Evolutionary conservation across 1,140 invertebrate genomes (phyloP).

Genomic region (Ephestia elutella): DNA sequence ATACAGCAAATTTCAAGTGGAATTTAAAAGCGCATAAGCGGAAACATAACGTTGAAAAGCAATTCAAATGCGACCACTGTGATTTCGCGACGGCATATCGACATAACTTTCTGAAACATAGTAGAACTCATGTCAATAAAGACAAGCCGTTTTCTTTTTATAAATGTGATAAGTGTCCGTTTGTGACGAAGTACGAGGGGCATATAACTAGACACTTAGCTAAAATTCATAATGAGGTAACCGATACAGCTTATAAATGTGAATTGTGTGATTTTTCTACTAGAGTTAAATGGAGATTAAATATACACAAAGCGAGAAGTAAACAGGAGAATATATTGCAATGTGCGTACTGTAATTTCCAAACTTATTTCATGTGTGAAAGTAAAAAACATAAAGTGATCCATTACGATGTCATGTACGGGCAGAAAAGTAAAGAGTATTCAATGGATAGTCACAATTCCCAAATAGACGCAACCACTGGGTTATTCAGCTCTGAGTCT

Average conservation of each 20-base stretch:
- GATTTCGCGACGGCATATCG: constrained; percentile 38
- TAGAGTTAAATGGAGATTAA: constrained; percentile 41
- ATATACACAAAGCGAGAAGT: constrained; percentile 39
- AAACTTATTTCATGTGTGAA: constrained; percentile 39
- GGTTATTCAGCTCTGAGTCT: not conserved
- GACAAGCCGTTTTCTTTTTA: constrained; percentile 25
- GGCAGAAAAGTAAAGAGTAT: constrained; percentile 6
- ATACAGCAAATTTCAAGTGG: constrained; percentile 38
- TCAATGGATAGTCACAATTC: not conserved
- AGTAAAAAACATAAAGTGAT: constrained; percentile 38
- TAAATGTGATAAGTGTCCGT: constrained; percentile 52
- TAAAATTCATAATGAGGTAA: constrained; percentile 45
- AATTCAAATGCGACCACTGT: constrained; percentile 42
- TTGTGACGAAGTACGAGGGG: constrained; percentile 43
- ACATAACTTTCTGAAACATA: constrained; percentile 44
- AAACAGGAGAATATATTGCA: constrained; percentile 26
- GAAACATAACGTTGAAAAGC: constrained; percentile 42
- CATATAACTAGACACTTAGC: constrained; percentile 46
- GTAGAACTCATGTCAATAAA: constrained; percentile 31
- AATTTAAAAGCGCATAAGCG: constrained; percentile 45
- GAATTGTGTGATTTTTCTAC: constrained; percentile 48
- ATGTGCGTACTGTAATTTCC: constrained; percentile 35
- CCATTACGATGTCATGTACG: constrained; percentile 36
- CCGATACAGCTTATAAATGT: constrained; percentile 37
- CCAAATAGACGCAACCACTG: not conserved